A percentile compares a stretch with the other conserved stretches of the same genome.
These are phyloP conservation scores for Eilema sororculum DNA, from an alignment of 2,888 invertebrate species.

Conservation along the genomic window DNA sequence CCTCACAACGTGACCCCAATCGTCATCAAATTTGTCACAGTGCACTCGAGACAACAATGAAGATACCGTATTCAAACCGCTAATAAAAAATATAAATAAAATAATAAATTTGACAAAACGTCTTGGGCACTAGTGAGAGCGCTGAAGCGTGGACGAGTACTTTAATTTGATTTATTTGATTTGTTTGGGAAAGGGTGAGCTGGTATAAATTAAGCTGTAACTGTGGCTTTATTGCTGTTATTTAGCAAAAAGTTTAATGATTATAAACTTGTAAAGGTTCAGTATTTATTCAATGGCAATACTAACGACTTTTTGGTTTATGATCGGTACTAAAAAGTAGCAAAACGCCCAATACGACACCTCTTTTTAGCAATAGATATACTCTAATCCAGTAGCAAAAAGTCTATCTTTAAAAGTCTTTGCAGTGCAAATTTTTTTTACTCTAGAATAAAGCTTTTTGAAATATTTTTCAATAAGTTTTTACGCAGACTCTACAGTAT, in stretches of 20 bases:
- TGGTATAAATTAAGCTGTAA: conserved; percentile 76
- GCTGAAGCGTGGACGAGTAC: conserved; percentile 79
- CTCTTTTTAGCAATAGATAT: not conserved
- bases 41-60: conserved; percentile 82
- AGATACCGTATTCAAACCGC: conserved; percentile 75
- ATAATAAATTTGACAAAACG: conserved; percentile 87
- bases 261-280: conserved; percentile 35
- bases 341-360: not conserved
- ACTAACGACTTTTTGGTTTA: conserved; percentile 1
- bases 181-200: conserved; percentile 79
- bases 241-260: conserved; percentile 55
- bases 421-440: no score
- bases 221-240: conserved; percentile 51
- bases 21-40: conserved; percentile 87
- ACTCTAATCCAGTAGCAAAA: not conserved
- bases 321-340: not conserved
- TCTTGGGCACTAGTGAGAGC: conserved; percentile 84
- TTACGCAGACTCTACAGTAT: no score
- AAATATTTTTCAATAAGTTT: no score
- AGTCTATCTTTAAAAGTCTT: not conserved
- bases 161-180: conserved; percentile 86
- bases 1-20: conserved; percentile 79
- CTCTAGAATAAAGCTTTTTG: no score
- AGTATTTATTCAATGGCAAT: not conserved
- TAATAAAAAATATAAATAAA: conserved; percentile 85